Conservation (phyloP, 2,888 invertebrate genomes). For the Empis stercorea region DNA sequence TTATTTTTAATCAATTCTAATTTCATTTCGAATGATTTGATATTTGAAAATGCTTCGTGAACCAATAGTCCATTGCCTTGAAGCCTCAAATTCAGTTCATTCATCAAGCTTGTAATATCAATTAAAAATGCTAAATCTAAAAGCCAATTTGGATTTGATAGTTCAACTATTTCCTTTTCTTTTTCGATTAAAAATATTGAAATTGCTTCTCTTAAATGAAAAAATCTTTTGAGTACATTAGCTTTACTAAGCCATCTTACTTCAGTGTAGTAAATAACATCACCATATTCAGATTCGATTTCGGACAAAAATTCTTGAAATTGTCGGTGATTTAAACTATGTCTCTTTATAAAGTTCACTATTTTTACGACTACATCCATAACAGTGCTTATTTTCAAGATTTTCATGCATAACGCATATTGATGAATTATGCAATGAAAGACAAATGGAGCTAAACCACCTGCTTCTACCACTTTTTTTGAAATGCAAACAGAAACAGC, state of each 20-base stretch:
- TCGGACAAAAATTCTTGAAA: too few species aligned
- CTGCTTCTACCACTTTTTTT: too few species aligned
- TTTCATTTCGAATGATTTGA: neutral
- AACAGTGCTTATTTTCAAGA: too few species aligned
- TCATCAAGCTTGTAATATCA: neutral
- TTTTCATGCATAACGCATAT: too few species aligned
- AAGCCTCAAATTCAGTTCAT: neutral
- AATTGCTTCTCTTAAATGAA: neutral
- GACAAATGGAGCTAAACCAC: too few species aligned
- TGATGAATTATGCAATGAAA: too few species aligned
- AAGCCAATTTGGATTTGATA: neutral
- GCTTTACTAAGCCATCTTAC: neutral
- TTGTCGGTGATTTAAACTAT: too few species aligned
- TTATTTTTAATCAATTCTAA: neutral
- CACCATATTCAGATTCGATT: too few species aligned
- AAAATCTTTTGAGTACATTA: too few species aligned
- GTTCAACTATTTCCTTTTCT: neutral
- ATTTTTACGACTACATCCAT: too few species aligned
- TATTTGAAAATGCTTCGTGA: neutral
- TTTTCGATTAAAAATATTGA: neutral
- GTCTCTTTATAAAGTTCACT: too few species aligned
- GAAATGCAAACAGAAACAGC: too few species aligned
- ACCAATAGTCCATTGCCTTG: neutral
- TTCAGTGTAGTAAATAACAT: neutral
- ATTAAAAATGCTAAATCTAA: neutral